Evolutionary conservation across 1,140 invertebrate genomes (phyloP).

Genomic region (Archegozetes longisetosus): DNA sequence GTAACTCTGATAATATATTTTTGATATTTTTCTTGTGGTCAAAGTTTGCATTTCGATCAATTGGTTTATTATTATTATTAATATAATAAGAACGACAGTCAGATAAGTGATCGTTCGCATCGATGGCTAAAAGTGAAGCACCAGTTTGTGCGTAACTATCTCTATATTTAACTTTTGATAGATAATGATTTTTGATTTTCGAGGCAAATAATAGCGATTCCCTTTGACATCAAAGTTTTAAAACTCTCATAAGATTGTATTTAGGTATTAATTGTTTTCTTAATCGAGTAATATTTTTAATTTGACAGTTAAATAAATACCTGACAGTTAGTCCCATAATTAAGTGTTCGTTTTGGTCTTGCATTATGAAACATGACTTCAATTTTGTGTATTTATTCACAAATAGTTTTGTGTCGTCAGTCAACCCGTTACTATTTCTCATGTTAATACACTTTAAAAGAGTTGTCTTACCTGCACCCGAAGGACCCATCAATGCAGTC

Average conservation of each 20-base stretch:
- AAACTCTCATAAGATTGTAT: no score
- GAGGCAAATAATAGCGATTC: neutral
- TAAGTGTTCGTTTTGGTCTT: slow-evolving; percentile 62
- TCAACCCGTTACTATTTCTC: neutral
- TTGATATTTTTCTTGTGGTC: neutral
- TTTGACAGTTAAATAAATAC: no score
- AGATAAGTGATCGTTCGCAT: neutral
- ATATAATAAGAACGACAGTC: neutral
- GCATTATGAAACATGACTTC: slow-evolving; percentile 5
- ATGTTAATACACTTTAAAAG: slow-evolving; percentile 22
- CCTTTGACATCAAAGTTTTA: no score
- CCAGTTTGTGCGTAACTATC: neutral
- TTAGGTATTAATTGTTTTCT: no score
- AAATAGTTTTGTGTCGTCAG: neutral
- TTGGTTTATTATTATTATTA: neutral
- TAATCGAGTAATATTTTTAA: no score
- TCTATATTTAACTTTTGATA: neutral
- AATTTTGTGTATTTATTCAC: neutral
- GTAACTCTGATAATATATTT: neutral
- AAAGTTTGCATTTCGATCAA: neutral
- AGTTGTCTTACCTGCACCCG: slow-evolving; percentile 39
- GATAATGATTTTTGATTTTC: neutral
- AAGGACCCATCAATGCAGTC: no score
- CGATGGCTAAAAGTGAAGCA: neutral
- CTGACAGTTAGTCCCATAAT: slow-evolving; percentile 67